Evolutionary conservation across 2,797 vertebrate species (phyloP).

Genomic region (Momotus momota): DNA sequence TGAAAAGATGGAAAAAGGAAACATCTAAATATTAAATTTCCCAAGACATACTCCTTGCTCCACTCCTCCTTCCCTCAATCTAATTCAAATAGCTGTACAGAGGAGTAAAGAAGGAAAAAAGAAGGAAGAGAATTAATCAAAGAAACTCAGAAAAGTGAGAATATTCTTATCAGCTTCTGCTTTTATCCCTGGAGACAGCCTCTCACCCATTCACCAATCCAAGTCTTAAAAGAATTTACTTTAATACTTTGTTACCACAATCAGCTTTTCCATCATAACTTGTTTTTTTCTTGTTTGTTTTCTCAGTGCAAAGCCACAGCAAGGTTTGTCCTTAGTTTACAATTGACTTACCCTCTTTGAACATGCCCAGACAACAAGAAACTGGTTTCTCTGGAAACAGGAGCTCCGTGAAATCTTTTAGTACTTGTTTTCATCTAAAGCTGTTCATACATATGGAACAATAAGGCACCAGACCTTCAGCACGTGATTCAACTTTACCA

Average conservation of each 20-base stretch:
- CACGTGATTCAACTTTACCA: conserved; percentile 65
- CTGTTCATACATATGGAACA: conserved; percentile 73
- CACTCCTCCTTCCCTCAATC: background rate
- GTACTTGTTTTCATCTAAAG: conserved; percentile 65
- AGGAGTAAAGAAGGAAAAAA: background rate
- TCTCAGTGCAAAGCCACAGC: conserved; percentile 42
- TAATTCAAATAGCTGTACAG: background rate
- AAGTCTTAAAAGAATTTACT: conserved; percentile 40
- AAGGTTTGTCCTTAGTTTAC: conserved; percentile 63
- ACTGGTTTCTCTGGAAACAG: conserved; percentile 82
- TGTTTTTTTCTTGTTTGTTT: conserved; percentile 51
- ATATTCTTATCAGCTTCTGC: conserved; percentile 16
- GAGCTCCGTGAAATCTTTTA: conserved; percentile 70
- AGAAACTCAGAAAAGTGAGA: background rate
- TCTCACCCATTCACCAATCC: background rate
- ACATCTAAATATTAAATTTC: background rate
- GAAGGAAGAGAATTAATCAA: background rate
- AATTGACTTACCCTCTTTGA: conserved; percentile 62
- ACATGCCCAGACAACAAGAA: conserved; percentile 79
- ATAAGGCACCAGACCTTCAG: conserved; percentile 56
- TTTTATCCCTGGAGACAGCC: background rate
- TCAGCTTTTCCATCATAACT: conserved; percentile 52
- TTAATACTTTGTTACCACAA: conserved; percentile 34
- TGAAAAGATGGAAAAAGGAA: background rate
- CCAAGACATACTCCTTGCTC: rapidly evolving